phyloP scores from a whole-genome alignment of 2,888 invertebrate genomes.

The Morpho achilles region DNA sequence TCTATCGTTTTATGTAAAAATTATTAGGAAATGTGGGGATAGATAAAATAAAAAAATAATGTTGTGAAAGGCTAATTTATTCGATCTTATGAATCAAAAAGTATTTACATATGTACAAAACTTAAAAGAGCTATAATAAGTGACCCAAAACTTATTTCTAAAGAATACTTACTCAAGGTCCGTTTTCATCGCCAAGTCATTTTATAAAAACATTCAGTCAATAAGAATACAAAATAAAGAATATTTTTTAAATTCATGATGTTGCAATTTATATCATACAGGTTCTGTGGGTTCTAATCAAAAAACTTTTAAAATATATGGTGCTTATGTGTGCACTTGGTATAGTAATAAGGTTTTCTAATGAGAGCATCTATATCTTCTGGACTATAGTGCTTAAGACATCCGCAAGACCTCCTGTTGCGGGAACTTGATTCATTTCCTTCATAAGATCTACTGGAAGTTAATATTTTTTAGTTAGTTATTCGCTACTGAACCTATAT shows the following conservation, averaged over 20 bases:
- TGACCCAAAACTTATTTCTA: slow-evolving; percentile 42
- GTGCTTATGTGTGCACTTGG: slow-evolving; percentile 34
- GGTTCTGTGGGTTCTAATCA: neutral
- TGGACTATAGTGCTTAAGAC: slow-evolving; percentile 30
- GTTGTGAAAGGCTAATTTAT: slow-evolving; percentile 50
- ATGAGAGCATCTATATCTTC: slow-evolving; percentile 37
- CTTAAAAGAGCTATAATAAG: slow-evolving; percentile 34
- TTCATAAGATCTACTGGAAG: slow-evolving; percentile 16
- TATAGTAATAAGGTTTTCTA: slow-evolving; percentile 45
- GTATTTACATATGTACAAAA: slow-evolving; percentile 48
- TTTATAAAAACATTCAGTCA: neutral
- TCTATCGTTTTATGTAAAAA: neutral
- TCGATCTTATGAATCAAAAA: slow-evolving; percentile 48
- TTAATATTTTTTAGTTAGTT: slow-evolving; percentile 8
- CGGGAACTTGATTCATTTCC: slow-evolving; percentile 5
- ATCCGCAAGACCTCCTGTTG: slow-evolving; percentile 32
- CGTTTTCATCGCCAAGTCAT: slow-evolving; percentile 28
- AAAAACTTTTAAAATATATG: slow-evolving; percentile 30
- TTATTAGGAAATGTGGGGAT: too few relatives aligned
- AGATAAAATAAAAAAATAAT: slow-evolving; percentile 30
- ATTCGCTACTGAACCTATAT: slow-evolving; percentile 12
- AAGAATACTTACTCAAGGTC: slow-evolving; percentile 21
- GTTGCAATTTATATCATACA: too few relatives aligned
- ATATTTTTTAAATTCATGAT: neutral
- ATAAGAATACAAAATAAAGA: neutral